Base-by-base conservation (phyloP, 1,140 invertebrate genomes). In the Pogonognathellus flavescens region DNA sequence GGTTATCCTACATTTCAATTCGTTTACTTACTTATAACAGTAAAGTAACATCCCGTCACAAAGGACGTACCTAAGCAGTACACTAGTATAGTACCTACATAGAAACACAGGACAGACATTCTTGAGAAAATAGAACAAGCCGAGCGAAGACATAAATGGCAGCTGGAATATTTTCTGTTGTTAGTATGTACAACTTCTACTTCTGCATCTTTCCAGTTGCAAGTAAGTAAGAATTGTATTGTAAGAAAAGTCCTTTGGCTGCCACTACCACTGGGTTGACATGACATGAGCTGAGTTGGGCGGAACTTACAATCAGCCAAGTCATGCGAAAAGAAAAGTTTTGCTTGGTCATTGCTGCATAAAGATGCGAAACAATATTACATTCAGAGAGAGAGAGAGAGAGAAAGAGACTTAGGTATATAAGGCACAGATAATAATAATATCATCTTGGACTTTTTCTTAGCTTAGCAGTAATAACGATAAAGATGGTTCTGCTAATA, bases 261-360 rank as follows among this genome's bases (percentile, higher is more conserved):
- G 62, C 62, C 62, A 25, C 62, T 66, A 66, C 66, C 53, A 57
- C 9, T 31, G 4, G 25, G 14, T 76, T 76, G 70, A 76, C 70
- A 76, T 76, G 70, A 76, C 70, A 76, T 50, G 70, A 76, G 70
- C 25, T 31, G 4, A 76, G 53, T 9, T 57, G 53, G n/a, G 31
- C 25, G 41, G 1, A 76, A 50, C 41, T 76, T 18, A 50, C 25
- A 18, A 50, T 49, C 41, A 49, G 1, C 18, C 22, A 50, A 50
- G 16, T 50, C 25, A 31, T 41, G 41, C 16, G n/a, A 16, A 72
- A 76, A 50, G n/a, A 18, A 76, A 76, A 49, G 14, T 76, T 76
- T n/a, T 57, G 11, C 53, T 13, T 57, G 10, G 31, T 41, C 66
- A 70, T 70, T 31, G 22, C 14, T 11, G 18, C 10, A 22, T 25